Evolutionary conservation across 2,888 invertebrate species (phyloP).

Genomic region (Epinotia brunnichana): DNA sequence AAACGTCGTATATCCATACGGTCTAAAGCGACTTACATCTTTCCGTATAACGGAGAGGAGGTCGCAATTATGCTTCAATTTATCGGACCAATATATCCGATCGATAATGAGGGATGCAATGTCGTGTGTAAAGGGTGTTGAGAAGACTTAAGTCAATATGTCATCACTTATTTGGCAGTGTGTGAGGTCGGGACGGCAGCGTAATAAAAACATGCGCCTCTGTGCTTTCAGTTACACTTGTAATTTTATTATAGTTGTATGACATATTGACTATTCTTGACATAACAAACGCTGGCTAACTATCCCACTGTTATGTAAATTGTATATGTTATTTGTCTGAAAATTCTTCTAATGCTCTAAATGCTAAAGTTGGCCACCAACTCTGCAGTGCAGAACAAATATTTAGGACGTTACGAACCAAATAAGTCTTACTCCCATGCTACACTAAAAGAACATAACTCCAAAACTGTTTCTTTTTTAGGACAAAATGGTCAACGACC

Average conservation of each 20-base stretch:
- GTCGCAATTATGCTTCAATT: constrained; percentile 44
- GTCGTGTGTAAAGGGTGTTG: constrained; percentile 1
- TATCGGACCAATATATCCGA: constrained; percentile 31
- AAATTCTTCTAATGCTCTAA: background rate
- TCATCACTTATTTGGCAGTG: background rate
- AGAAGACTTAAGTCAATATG: constrained; percentile 3
- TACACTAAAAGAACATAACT: background rate
- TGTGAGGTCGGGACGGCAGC: background rate
- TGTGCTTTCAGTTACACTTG: background rate
- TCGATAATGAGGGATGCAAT: constrained; percentile 22
- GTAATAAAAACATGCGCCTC: background rate
- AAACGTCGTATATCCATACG: background rate
- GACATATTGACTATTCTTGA: background rate
- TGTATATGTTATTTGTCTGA: background rate
- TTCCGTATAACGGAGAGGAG: constrained; percentile 47
- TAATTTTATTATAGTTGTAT: background rate
- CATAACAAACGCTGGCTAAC: background rate
- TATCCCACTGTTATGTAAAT: background rate
- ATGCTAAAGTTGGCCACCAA: too few relatives aligned
- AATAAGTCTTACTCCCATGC: background rate
- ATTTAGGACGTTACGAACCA: too few relatives aligned
- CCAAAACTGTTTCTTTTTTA: background rate
- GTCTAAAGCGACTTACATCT: background rate
- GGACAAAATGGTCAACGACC: constrained; percentile 52
- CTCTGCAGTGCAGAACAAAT: too few relatives aligned